These are phyloP conservation scores for Oxyura jamaicensis DNA, from an alignment of 2,113 vertebrate genomes.

Conservation along the genomic window DNA sequence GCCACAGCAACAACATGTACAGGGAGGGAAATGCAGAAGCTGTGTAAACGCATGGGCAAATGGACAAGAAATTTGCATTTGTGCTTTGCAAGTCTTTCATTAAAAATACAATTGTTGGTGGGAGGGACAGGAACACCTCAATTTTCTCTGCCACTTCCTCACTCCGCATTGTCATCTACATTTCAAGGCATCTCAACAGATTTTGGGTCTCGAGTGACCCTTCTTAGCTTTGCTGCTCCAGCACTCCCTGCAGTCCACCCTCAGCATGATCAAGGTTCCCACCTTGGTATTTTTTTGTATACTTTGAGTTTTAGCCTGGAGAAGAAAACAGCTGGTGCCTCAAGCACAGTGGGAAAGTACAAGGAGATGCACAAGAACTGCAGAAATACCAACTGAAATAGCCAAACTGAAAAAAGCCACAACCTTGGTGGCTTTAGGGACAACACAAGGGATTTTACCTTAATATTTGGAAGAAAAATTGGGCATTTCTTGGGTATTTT, in stretches of 20 bases:
- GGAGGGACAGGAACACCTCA: neutral
- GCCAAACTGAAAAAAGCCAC: neutral
- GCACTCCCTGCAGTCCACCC: neutral
- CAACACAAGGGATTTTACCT: neutral
- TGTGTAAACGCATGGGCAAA: accelerated
- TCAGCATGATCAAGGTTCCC: neutral
- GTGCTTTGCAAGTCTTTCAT: neutral
- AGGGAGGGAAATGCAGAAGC: neutral
- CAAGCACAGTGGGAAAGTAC: neutral
- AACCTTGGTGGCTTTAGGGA: neutral
- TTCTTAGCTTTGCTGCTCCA: neutral
- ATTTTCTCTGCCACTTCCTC: neutral
- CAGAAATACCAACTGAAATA: neutral
- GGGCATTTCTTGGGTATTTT: neutral
- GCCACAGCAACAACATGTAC: neutral
- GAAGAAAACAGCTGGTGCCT: neutral
- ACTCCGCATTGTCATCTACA: neutral
- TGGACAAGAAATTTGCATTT: neutral
- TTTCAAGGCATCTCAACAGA: neutral
- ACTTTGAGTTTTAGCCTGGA: neutral
- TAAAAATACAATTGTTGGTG: neutral
- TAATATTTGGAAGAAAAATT: neutral
- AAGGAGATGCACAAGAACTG: neutral
- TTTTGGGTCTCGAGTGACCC: neutral
- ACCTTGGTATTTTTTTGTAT: neutral